phyloP scores from a whole-genome alignment of 2,888 invertebrate genomes.

The Parnassius mnemosyne region DNA sequence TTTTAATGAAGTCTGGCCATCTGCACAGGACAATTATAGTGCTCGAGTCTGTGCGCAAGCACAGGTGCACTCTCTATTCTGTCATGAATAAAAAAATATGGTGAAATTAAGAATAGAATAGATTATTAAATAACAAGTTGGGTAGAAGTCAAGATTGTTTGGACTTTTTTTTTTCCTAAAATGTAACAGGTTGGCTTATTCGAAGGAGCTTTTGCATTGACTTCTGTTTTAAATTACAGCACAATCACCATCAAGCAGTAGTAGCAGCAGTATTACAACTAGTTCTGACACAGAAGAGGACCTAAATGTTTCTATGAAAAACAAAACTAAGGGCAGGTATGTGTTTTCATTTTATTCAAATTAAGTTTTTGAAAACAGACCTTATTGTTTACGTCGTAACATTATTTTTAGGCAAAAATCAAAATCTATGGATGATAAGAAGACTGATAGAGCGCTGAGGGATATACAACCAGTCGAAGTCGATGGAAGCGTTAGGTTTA shows the following conservation, averaged over 20 bases:
- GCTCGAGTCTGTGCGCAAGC: too few relatives aligned
- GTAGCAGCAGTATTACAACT: constrained; percentile 60
- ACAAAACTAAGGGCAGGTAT: constrained; percentile 73
- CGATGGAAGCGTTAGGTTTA: constrained; percentile 71
- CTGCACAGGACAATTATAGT: too few relatives aligned
- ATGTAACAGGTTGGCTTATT: too few relatives aligned
- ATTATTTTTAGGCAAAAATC: constrained; percentile 65
- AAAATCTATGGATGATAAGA: constrained; percentile 71
- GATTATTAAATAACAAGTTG: too few relatives aligned
- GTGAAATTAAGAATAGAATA: too few relatives aligned
- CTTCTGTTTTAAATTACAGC: constrained; percentile 42
- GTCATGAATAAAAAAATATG: too few relatives aligned
- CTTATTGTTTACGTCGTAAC: constrained; percentile 4
- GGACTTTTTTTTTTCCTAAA: not conserved
- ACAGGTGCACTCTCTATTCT: too few relatives aligned
- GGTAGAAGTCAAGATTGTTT: too few relatives aligned
- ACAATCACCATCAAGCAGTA: constrained; percentile 69
- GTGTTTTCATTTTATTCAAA: constrained; percentile 18
- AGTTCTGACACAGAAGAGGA: constrained; percentile 73
- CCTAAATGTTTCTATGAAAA: constrained; percentile 77
- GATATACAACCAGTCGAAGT: constrained; percentile 77
- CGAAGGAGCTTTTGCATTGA: too few relatives aligned
- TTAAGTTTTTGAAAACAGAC: not conserved
- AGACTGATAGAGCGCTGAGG: constrained; percentile 67
- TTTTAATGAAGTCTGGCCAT: too few relatives aligned